These are phyloP conservation scores for Nothocercus nigrocapillus DNA, from an alignment of 2,113 vertebrate species.

Conservation along the genomic window DNA sequence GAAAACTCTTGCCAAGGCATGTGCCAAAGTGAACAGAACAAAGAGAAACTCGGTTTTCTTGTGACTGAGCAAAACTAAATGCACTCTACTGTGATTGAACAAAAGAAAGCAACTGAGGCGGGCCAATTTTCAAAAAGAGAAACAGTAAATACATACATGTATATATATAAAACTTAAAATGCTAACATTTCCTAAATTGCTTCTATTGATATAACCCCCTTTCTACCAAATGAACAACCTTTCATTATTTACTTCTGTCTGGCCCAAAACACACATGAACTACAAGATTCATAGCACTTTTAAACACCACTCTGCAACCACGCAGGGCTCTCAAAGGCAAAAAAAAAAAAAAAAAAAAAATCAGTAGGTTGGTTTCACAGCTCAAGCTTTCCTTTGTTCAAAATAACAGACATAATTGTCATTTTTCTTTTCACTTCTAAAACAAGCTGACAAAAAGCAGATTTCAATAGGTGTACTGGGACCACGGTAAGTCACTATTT, in stretches of 20 bases:
- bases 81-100: background rate
- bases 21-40: background rate
- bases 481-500: background rate
- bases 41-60: background rate
- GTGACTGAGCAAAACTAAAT: background rate
- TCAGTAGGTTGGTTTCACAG: background rate
- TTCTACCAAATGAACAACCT: background rate
- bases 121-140: background rate
- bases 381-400: background rate
- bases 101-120: background rate
- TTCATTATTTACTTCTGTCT: background rate
- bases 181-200: background rate
- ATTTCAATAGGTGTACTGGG: background rate
- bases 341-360: background rate
- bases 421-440: background rate
- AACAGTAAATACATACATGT: background rate
- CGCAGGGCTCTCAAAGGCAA: background rate
- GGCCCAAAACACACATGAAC: background rate
- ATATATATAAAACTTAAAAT: background rate
- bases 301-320: background rate
- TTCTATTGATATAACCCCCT: background rate
- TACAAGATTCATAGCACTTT: background rate
- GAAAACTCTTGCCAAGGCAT: background rate
- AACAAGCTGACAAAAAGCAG: background rate
- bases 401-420: background rate